Conservation (phyloP, 1,140 invertebrate species). For the Drosophila insularis region DNA sequence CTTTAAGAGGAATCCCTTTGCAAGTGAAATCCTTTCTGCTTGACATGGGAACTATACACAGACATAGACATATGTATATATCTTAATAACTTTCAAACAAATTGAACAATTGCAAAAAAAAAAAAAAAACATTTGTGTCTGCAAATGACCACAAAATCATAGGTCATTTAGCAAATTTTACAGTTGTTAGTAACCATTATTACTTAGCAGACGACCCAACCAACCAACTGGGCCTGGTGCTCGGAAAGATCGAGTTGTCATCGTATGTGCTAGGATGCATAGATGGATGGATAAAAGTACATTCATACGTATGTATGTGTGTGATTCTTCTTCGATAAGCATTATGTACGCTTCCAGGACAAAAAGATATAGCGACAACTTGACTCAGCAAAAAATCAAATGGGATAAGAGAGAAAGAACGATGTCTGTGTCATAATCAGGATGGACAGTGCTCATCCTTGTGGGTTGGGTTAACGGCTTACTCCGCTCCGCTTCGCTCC, state of each 20-base stretch:
- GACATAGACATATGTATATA: neutral
- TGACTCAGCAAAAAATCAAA: conserved; percentile 70
- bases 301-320: too few relatives aligned
- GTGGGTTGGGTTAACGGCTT: neutral
- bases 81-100: conserved; percentile 7
- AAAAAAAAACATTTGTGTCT: conserved; percentile 22
- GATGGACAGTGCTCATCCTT: neutral
- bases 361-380: conserved; percentile 57
- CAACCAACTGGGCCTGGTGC: neutral
- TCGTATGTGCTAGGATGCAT: conserved; percentile 43
- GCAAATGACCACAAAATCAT: conserved; percentile 32
- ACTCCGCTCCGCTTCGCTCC: neutral
- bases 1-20: too few relatives aligned
- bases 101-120: conserved; percentile 23
- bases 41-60: too few relatives aligned
- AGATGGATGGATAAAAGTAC: too few relatives aligned
- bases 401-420: conserved; percentile 16
- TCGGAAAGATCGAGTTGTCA: conserved; percentile 20
- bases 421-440: conserved; percentile 3
- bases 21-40: too few relatives aligned
- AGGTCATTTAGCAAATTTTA: conserved; percentile 71
- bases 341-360: conserved; percentile 68
- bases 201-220: too few relatives aligned
- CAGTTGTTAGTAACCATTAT: conserved; percentile 48
- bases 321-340: conserved; percentile 57